Percentiles rank a stretch among this genome's conserved stretches.
These are phyloP conservation scores for Idaea aversata DNA, from an alignment of 2,888 invertebrate genomes.

Conservation along the genomic window DNA sequence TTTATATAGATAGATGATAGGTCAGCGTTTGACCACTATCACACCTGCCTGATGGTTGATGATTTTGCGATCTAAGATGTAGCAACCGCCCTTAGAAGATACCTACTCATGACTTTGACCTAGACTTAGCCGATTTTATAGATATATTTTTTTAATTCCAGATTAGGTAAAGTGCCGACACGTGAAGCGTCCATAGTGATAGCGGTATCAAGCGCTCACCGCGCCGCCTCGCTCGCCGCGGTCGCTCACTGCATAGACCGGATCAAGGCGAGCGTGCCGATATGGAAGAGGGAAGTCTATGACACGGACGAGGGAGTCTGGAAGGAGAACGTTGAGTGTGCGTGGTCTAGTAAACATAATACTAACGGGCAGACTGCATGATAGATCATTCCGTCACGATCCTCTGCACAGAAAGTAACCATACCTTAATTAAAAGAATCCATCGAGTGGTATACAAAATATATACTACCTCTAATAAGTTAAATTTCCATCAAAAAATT, in stretches of 20 bases:
- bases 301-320: conserved; percentile 81
- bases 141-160: conserved; percentile 44
- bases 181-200: conserved; percentile 94
- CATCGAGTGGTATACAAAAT: too few relatives aligned
- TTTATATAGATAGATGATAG: too few relatives aligned
- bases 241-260: conserved; percentile 91
- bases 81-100: too few relatives aligned
- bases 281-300: conserved; percentile 98
- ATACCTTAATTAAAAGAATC: too few relatives aligned
- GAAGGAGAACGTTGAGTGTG: conserved; percentile 92
- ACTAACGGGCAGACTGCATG: conserved; percentile 38
- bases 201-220: conserved; percentile 93
- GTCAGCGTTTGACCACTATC: too few relatives aligned
- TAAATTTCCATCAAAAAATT: too few relatives aligned
- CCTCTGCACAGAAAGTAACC: too few relatives aligned
- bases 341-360: conserved; percentile 83
- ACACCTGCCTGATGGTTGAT: too few relatives aligned
- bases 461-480: too few relatives aligned
- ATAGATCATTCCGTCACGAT: conserved; percentile 5
- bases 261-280: conserved; percentile 93
- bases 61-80: too few relatives aligned
- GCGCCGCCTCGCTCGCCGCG: conserved; percentile 90
- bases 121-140: too few relatives aligned
- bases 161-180: conserved; percentile 90
- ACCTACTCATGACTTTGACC: too few relatives aligned